Conservation (phyloP, 2,888 invertebrate genomes). For the Sarcophaga carnaria region DNA sequence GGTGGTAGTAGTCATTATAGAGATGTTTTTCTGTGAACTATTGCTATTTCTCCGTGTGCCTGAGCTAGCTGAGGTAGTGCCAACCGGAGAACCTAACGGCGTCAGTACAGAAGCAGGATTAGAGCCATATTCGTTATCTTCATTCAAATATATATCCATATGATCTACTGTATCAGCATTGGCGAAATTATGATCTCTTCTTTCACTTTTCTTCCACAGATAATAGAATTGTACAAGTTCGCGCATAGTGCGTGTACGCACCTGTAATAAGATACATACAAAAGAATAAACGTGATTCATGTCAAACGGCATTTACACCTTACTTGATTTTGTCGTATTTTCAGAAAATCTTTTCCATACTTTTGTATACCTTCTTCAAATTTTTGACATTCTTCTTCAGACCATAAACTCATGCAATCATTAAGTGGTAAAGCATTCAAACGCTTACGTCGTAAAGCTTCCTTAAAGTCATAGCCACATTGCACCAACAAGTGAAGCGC, state of each 20-base stretch:
- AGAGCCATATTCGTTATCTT: constrained; percentile 73
- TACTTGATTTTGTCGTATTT: constrained; percentile 95
- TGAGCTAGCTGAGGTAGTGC: constrained; percentile 25
- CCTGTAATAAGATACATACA: constrained; percentile 72
- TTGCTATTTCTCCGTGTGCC: constrained; percentile 48
- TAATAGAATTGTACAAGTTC: constrained; percentile 98
- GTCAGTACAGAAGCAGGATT: constrained; percentile 59
- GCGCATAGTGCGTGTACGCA: constrained; percentile 95
- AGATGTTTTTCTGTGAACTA: constrained; percentile 74
- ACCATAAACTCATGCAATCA: constrained; percentile 94
- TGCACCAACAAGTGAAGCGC: constrained; percentile 94
- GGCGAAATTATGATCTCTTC: constrained; percentile 87
- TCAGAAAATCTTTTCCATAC: constrained; percentile 97
- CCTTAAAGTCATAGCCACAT: constrained; percentile 97
- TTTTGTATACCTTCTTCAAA: constrained; percentile 97
- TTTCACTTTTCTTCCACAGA: constrained; percentile 99
- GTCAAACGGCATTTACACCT: constrained; percentile 34
- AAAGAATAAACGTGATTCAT: neutral
- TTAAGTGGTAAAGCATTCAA: constrained; percentile 87
- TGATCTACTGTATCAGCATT: constrained; percentile 80
- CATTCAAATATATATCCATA: constrained; percentile 80
- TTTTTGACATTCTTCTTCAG: constrained; percentile 97
- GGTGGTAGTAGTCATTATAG: constrained; percentile 75
- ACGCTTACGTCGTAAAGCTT: constrained; percentile 91
- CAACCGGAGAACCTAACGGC: constrained; percentile 59